These are phyloP conservation scores for Elgaria multicarinata DNA, from an alignment of 2,113 vertebrate genomes.

Conservation along the genomic window DNA sequence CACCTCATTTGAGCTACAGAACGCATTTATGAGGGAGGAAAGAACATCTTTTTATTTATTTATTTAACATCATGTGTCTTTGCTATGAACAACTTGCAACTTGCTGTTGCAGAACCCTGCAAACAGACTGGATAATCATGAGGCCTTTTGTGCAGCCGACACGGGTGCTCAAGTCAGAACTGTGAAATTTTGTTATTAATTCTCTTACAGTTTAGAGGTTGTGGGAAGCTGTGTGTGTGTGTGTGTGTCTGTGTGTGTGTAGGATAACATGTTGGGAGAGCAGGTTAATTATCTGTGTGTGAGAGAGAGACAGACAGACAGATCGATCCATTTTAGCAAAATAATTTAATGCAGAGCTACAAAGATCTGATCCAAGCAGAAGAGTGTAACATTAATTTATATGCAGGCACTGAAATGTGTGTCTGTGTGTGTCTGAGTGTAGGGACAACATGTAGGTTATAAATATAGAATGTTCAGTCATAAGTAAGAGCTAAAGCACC, in stretches of 20 bases:
- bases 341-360: background rate
- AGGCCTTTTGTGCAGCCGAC: too few relatives aligned
- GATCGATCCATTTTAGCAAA: background rate
- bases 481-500: background rate
- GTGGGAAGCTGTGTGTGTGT: background rate
- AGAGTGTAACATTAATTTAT: background rate
- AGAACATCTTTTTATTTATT: slow-evolving; percentile 64
- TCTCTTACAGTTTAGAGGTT: background rate
- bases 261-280: background rate
- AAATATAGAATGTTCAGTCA: background rate
- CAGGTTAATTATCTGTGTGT: background rate
- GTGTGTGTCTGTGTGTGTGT: too few relatives aligned
- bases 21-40: slow-evolving; percentile 73
- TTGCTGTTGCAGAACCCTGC: background rate
- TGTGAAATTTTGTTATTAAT: too few relatives aligned
- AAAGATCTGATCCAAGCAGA: background rate
- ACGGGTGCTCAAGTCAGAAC: too few relatives aligned
- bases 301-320: background rate
- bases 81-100: slow-evolving; percentile 60
- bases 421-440: too few relatives aligned
- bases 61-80: slow-evolving; percentile 26
- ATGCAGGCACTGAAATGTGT: too few relatives aligned
- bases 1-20: slow-evolving; percentile 44
- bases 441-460: background rate
- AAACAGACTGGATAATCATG: background rate